A percentile compares a stretch with the other conserved stretches of the same genome.
These are phyloP conservation scores for Amblyjoppa proteus DNA, from an alignment of 2,888 invertebrate genomes.

Conservation along the genomic window DNA sequence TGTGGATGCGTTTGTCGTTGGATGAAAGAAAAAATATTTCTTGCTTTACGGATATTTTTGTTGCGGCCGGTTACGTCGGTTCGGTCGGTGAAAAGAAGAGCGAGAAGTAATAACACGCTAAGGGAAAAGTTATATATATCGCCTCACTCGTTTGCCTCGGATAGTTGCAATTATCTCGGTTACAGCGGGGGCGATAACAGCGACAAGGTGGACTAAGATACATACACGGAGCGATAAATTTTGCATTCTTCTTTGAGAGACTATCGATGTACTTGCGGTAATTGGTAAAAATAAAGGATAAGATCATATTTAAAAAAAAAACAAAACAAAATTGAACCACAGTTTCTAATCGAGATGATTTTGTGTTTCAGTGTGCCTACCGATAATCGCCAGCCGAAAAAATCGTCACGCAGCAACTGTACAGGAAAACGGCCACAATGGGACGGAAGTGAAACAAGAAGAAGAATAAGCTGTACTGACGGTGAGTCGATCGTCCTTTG, in stretches of 20 bases:
- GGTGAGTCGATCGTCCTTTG: constrained; percentile 22
- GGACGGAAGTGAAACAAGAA: background rate
- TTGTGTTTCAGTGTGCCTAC: background rate
- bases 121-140: constrained; percentile 31
- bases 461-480: background rate
- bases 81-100: background rate
- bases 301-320: background rate
- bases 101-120: constrained; percentile 23
- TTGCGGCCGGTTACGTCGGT: background rate
- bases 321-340: background rate
- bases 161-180: constrained; percentile 4
- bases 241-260: background rate
- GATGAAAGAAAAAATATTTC: constrained; percentile 7
- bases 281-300: background rate
- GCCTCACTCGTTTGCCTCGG: constrained; percentile 25
- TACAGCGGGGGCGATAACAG: constrained; percentile 14
- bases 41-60: background rate
- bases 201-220: background rate
- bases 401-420: background rate
- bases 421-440: background rate
- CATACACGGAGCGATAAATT: background rate
- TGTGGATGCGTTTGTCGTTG: background rate
- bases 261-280: background rate
- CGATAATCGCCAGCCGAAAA: background rate
- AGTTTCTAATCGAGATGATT: background rate